Evolutionary conservation across 2,113 vertebrate genomes (phyloP).

Genomic region (Oncorhynchus masou): DNA sequence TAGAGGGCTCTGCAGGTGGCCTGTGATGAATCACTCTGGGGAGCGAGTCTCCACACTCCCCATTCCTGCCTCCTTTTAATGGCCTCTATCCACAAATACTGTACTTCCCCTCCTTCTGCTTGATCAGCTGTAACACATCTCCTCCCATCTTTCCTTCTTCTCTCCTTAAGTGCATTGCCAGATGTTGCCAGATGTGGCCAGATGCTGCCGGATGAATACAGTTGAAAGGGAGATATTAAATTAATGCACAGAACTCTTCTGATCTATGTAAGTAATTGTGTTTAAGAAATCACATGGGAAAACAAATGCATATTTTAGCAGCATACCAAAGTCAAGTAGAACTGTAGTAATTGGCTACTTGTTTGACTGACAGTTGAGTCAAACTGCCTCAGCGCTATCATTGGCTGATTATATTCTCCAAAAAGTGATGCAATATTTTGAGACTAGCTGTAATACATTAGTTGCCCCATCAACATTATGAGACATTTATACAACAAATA

Average conservation of each 20-base stretch:
- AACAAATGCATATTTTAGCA: background rate
- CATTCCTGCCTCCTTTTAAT: slow-evolving; percentile 14
- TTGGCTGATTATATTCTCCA: background rate
- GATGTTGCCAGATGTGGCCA: slow-evolving; percentile 19
- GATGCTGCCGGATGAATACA: background rate
- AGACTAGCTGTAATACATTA: background rate
- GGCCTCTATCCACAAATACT: slow-evolving; percentile 23
- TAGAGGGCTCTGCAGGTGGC: slow-evolving; percentile 29
- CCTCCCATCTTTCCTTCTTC: background rate
- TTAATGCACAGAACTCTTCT: too few species aligned
- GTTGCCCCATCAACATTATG: background rate
- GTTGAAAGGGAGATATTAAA: too few species aligned
- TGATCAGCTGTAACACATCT: slow-evolving; percentile 34
- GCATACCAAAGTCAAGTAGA: background rate
- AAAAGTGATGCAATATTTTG: background rate
- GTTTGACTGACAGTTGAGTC: background rate
- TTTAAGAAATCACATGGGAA: background rate
- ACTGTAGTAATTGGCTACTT: background rate
- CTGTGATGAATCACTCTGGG: background rate
- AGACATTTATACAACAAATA: background rate
- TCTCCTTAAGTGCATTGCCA: background rate
- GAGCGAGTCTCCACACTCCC: slow-evolving; percentile 12
- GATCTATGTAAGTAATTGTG: too few species aligned
- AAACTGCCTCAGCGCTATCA: background rate
- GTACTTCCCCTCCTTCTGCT: slow-evolving; percentile 17